Evolutionary conservation across 2,113 vertebrate species (phyloP).

Genomic region (Psilopsiagon aurifrons): DNA sequence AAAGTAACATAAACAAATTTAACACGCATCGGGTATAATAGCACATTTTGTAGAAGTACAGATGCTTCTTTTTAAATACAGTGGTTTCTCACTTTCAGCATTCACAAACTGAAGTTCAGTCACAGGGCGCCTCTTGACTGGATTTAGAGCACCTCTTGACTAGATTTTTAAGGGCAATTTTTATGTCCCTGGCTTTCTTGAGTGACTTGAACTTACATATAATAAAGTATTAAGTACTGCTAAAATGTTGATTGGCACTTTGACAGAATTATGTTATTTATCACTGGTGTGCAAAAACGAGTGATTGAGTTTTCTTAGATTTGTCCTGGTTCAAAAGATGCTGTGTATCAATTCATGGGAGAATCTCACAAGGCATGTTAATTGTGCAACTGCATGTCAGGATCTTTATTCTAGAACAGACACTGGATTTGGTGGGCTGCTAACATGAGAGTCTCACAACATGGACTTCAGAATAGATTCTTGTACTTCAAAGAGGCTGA

Average conservation of each 20-base stretch:
- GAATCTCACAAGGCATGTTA: background rate
- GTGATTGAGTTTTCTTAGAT: background rate
- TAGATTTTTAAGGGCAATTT: background rate
- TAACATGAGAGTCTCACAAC: background rate
- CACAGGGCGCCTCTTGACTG: background rate
- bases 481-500: background rate
- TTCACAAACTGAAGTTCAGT: background rate
- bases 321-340: background rate
- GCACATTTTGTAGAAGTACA: background rate
- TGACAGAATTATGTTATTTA: background rate
- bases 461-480: background rate
- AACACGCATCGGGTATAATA: background rate
- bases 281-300: rapidly evolving
- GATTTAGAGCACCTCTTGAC: background rate
- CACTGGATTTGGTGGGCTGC: background rate
- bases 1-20: constrained; percentile 44
- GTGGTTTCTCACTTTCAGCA: background rate
- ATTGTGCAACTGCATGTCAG: background rate
- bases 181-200: background rate
- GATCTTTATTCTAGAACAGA: background rate
- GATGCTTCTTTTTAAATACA: background rate
- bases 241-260: background rate
- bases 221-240: background rate
- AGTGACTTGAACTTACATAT: background rate
- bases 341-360: background rate